A percentile compares a stretch with the other conserved stretches of the same genome.
Conservation (phyloP, 1,140 invertebrate species). For the Rhopalosiphum padi region DNA sequence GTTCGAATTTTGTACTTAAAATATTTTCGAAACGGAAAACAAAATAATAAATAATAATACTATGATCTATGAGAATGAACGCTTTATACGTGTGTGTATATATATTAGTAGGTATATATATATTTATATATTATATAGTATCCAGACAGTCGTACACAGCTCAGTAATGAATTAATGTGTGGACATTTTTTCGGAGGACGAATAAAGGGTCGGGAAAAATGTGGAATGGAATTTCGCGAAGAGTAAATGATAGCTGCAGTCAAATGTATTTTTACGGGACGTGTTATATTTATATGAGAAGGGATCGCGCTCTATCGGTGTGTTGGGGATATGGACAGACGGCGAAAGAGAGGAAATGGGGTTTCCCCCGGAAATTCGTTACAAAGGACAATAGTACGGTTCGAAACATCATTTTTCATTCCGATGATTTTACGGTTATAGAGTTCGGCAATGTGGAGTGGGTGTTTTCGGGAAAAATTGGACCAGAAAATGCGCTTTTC, state of each 20-base stretch:
- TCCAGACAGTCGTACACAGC: not conserved
- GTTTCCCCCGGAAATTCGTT: constrained; percentile 44
- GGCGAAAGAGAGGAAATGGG: not conserved
- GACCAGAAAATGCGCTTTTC: not conserved
- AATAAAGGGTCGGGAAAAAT: not conserved
- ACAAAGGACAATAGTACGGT: constrained; percentile 48
- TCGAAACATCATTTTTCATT: constrained; percentile 51
- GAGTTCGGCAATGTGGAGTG: not conserved
- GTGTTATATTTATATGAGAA: not conserved
- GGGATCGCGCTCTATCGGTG: not conserved
- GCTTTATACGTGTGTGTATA: not conserved
- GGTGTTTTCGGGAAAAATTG: not conserved
- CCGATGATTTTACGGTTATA: constrained; percentile 52
- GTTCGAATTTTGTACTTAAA: not conserved
- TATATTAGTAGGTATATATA: not conserved
- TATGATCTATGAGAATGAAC: not conserved
- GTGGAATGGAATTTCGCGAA: not conserved
- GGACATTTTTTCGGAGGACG: not conserved
- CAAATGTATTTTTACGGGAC: constrained; percentile 7
- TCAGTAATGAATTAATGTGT: constrained; percentile 24
- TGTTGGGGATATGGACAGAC: no score
- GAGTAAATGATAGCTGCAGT: constrained; percentile 45
- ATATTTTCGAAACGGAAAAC: not conserved
- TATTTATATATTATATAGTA: not conserved
- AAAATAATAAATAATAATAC: not conserved